Evolutionary conservation across 2,888 invertebrate genomes (phyloP).

Genomic region (Apoda limacodes): DNA sequence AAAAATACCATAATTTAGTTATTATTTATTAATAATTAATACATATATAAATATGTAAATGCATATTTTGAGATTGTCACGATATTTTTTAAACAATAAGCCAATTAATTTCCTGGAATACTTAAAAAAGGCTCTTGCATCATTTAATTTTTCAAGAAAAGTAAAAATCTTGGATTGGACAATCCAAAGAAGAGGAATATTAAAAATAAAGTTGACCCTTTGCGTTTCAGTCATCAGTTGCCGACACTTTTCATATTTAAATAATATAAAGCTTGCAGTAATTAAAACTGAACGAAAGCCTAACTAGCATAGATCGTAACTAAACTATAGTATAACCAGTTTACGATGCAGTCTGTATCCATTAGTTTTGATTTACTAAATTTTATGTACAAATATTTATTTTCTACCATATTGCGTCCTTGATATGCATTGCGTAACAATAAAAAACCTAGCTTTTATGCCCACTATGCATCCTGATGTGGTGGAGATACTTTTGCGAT

Average conservation of each 20-base stretch:
- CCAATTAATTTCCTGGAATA: too few relatives aligned
- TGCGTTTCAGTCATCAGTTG: constrained; percentile 61
- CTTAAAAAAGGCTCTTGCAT: too few relatives aligned
- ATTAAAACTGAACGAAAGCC: constrained; percentile 58
- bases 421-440: constrained; percentile 71
- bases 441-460: constrained; percentile 66
- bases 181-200: too few relatives aligned
- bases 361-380: constrained; percentile 55
- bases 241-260: constrained; percentile 44
- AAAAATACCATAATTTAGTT: too few relatives aligned
- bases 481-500: constrained; percentile 28
- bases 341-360: constrained; percentile 62
- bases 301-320: constrained; percentile 64
- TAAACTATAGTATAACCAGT: constrained; percentile 63
- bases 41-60: too few relatives aligned
- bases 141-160: too few relatives aligned
- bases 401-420: constrained; percentile 70
- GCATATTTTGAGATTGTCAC: too few relatives aligned
- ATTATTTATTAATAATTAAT: too few relatives aligned
- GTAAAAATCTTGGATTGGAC: too few relatives aligned
- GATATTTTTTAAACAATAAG: too few relatives aligned
- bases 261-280: constrained; percentile 63
- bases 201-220: constrained; percentile 64
- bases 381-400: constrained; percentile 67
- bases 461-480: constrained; percentile 48